These are phyloP conservation scores for Phylloscopus trochiloides DNA, from an alignment of 2,113 vertebrate genomes.

Conservation along the genomic window DNA sequence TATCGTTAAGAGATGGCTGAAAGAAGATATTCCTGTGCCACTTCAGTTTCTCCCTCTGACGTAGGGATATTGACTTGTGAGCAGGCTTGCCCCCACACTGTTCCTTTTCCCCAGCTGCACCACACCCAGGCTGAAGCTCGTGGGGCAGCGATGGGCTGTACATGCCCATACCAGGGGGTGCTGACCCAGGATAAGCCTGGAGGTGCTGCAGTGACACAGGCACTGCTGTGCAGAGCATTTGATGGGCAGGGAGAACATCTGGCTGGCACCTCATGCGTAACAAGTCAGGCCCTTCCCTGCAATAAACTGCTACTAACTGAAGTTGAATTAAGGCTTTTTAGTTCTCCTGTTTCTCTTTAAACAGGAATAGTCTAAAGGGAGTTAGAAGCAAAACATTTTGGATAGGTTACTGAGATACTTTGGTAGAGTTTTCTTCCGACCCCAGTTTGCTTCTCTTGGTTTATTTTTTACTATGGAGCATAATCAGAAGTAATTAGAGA, in stretches of 20 bases:
- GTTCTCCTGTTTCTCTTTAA: background rate
- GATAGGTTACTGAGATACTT: background rate
- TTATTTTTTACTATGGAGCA: background rate
- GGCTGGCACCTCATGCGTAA: background rate
- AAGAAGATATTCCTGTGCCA: background rate
- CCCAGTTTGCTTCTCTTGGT: background rate
- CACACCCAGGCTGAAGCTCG: fast-evolving
- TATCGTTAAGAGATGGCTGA: background rate
- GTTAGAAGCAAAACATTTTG: background rate
- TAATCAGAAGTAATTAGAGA: background rate
- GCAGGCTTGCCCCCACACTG: background rate
- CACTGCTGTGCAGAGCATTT: background rate
- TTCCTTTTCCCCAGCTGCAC: background rate
- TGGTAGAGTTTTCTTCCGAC: background rate
- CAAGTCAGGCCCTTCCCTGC: background rate
- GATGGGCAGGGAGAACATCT: constrained; percentile 12
- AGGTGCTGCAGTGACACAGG: background rate
- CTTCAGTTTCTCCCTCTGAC: background rate
- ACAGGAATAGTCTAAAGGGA: background rate
- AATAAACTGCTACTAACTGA: background rate
- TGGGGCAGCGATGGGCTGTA: fast-evolving
- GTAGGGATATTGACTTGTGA: background rate
- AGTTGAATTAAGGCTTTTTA: background rate
- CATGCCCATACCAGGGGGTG: fast-evolving
- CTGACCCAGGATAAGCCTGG: background rate